Evolutionary conservation across 2,888 invertebrate genomes (phyloP), one percentile per base, ranked within the genome.

Genomic region (Pheosia tremula): DNA sequence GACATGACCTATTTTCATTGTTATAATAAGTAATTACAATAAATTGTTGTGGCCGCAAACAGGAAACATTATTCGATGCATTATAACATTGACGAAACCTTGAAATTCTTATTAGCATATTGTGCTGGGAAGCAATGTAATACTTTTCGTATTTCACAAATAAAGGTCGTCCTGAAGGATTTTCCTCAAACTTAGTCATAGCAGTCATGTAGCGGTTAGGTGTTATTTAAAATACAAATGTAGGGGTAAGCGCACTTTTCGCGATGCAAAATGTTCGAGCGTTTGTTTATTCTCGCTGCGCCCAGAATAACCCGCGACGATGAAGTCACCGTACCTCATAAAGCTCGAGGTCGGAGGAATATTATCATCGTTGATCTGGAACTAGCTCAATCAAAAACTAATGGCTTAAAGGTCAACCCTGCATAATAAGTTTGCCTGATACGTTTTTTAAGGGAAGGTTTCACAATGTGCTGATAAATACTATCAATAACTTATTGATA

Each of bases 291-390:
- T 78, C 74, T 74, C 55, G 72, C 69, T 73, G 61, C 57, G 75
- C 79, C 76, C 70, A 82, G 77, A 85, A 85, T 85, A 85, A 70
- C 79, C 64, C 61, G 58, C 62, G 47, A 61, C 71, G 59, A 68
- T 85, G 83, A 80, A 80, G 75, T 82, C 85, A 85, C 11, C 67
- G 77, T 68, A 72, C 71, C 72, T 72, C 68, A 64, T 77, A 75
- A 77, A 81, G 67, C 64, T 61, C 69, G 69, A 77, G 68, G 67
- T 64, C 61, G 64, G 64, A 66, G 69, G 75, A 69, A 71, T 59
- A 69, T 68, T 59, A 69, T 68, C 54, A 57, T 56, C 61, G 62
- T 68, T 67, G 67, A 64, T 58, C 56, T 68, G 24, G 24, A 24
- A 24, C 24, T 24, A 24, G 24, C 24, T 24, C 24, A 24, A 24